phyloP scores from a whole-genome alignment of 23 tunicate genomes.

The Styela clava region DNA sequence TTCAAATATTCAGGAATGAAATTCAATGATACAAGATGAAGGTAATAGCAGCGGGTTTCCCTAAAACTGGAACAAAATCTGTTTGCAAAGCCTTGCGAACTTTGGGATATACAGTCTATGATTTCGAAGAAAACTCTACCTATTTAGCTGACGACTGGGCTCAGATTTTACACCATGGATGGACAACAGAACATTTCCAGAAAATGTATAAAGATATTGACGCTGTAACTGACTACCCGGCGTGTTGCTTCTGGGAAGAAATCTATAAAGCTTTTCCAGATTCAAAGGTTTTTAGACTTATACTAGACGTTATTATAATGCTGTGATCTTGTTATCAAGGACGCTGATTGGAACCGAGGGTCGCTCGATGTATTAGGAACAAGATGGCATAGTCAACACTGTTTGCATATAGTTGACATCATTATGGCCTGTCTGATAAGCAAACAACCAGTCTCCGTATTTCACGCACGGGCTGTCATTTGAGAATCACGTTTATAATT shows the following conservation, averaged over 20 bases:
- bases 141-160: neutral
- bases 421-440: neutral
- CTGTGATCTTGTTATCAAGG: neutral
- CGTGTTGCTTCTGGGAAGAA: neutral
- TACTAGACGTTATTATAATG: neutral
- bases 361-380: too few relatives aligned
- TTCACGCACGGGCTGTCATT: neutral
- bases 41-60: neutral
- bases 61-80: neutral
- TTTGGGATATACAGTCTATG: neutral
- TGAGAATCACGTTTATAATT: neutral
- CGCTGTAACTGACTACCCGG: neutral
- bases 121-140: neutral
- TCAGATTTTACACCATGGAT: neutral
- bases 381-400: too few relatives aligned
- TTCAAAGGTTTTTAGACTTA: neutral
- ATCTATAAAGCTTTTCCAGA: neutral
- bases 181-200: neutral
- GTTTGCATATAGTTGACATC: too few relatives aligned
- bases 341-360: too few relatives aligned
- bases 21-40: neutral
- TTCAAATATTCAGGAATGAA: neutral
- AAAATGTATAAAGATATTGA: neutral
- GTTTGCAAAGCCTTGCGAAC: neutral
- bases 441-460: neutral